Evolutionary conservation across 2,888 invertebrate genomes (phyloP), one percentile per base, ranked within the genome.

Genomic region (Lissocephala sabroskyi): DNA sequence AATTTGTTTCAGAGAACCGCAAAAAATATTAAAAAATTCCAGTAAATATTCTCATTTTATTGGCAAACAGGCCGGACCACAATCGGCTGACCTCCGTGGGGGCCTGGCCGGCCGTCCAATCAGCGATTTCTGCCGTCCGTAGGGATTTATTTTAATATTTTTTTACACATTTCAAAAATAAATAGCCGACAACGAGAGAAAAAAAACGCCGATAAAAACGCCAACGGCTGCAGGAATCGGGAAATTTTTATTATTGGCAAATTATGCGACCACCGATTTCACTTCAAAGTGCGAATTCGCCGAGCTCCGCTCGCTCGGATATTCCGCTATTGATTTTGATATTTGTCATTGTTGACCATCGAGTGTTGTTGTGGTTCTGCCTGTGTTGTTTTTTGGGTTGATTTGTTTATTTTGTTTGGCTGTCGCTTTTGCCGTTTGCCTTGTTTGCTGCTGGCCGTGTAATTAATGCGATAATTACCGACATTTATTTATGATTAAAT

Each of bases 1-100:
- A 57, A 57, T 50, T 44, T 56, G 56, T 60, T 59, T 39, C 53
- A 50, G 33, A 44, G 42, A 47, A 56, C 40, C 50, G 33, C 48
- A 47, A 16, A 23, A 17, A 19, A 35, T 33, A 40, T 45, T 46
- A 41, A 45, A 45, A 33, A 35, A n/a, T n/a, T n/a, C 30, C 30
- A 32, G 13, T 13, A 32, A 32, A 32, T 32, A n/a, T n/a, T n/a
- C n/a, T n/a, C n/a, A n/a, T n/a, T n/a, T n/a, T n/a, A n/a, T n/a
- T n/a, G n/a, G n/a, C n/a, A n/a, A n/a, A n/a, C n/a, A n/a, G n/a
- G n/a, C n/a, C n/a, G n/a, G n/a, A n/a, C n/a, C n/a, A n/a, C n/a
- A n/a, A n/a, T n/a, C n/a, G n/a, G n/a, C n/a, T n/a, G n/a, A n/a
- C n/a, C n/a, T n/a, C n/a, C n/a, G n/a, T n/a, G n/a, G n/a, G n/a